Base-by-base conservation (phyloP, 2,888 invertebrate species). In the Silvanus unidentatus region DNA sequence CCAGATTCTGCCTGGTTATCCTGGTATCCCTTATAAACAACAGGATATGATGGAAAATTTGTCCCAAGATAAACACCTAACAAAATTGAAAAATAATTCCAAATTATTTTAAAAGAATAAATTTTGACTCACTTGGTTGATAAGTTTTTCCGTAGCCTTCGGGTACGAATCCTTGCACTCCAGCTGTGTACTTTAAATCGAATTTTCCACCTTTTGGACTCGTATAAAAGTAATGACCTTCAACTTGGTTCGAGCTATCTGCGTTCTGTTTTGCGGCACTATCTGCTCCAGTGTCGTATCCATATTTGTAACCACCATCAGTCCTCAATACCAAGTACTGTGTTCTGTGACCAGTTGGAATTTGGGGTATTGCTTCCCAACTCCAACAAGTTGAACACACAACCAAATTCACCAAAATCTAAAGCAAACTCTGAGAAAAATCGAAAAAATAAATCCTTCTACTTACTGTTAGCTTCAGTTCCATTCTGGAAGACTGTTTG, bases 311-410 rank as follows among this genome's bases (percentile, higher is more conserved):
- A 5, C 59, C 66, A 10, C 75, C 74, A 54, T 72, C 68, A 40
- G 64, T 61, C 37, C 70, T 60, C 48, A 66, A 60, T 15, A 71
- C 62, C 38, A 67, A 66, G 50, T 66, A 73, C 44, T 73, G 68
- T 2, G 65, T 54, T 9, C 67, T 53, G n/a, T 58, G 55, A 2
- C 63, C 63, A 5, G 62, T 54, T 16, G 66, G 66, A 44, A 68
- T 60, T 42, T 53, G 47, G 14, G 67, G 66, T 39, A 67, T 46
- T 16, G 53, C 8, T 22, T 22, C 22, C 22, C 22, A 22, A 5
- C 22, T 8, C 22, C 22, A 22, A 22, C 22, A 22, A 8, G 22
- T 5, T 8, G 22, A 22, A 8, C 22, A 22, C 8, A 22, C 3
- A 8, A 22, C 3, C 8, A 22, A 22, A 8, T 8, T 22, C 22